A percentile compares a stretch with the other conserved stretches of the same genome.
Conservation (phyloP, 1,140 invertebrate species). For the Drosophila bocqueti region DNA sequence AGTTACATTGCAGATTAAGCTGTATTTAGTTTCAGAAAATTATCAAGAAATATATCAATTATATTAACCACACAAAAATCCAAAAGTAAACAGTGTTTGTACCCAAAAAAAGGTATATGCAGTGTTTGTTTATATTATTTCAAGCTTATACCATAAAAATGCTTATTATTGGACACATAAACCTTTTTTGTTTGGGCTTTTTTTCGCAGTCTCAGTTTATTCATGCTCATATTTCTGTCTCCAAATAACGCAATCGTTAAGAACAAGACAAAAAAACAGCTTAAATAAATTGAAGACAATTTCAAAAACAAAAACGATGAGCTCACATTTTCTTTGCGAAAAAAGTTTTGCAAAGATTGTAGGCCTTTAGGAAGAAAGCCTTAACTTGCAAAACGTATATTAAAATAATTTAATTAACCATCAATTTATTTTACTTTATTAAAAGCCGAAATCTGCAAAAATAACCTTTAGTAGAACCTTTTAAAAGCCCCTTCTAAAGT, state of each 20-base stretch:
- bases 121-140: background rate
- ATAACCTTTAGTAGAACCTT: background rate
- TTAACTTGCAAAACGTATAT: background rate
- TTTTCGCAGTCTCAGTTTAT: background rate
- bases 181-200: background rate
- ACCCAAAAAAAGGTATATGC: background rate
- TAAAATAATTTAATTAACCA: background rate
- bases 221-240: constrained; percentile 8
- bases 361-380: background rate
- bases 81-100: background rate
- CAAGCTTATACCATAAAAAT: background rate
- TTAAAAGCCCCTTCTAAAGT: background rate
- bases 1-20: background rate
- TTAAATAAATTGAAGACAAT: background rate
- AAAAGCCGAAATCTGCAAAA: background rate
- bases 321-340: background rate
- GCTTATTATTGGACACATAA: background rate
- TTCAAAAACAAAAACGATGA: background rate
- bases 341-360: too few relatives aligned
- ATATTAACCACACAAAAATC: background rate
- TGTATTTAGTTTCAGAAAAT: background rate
- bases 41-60: background rate
- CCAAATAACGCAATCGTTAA: background rate
- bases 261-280: background rate
- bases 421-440: background rate